A percentile compares a stretch with the other conserved stretches of the same genome.
These are phyloP conservation scores for Platysternon megacephalum DNA, from an alignment of 2,113 vertebrate species.

Conservation along the genomic window DNA sequence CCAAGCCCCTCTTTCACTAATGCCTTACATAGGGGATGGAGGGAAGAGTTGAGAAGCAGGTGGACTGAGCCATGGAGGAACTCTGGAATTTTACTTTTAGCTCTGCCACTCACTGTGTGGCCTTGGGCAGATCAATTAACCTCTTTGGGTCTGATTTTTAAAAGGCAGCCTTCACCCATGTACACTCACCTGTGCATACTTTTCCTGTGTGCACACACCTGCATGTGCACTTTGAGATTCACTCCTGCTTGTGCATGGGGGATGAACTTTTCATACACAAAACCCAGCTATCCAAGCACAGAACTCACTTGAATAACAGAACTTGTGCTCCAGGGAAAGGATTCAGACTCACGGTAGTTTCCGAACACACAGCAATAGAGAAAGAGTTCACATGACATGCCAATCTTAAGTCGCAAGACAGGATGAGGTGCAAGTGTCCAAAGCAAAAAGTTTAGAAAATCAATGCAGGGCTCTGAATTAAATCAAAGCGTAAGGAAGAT, in stretches of 20 bases:
- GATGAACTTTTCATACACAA: background rate
- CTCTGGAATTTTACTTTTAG: background rate
- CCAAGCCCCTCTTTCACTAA: background rate
- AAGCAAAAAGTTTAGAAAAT: background rate
- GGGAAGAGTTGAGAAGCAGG: background rate
- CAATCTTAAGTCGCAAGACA: background rate
- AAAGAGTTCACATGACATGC: background rate
- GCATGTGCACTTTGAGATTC: background rate
- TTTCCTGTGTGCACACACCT: background rate
- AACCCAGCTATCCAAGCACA: background rate
- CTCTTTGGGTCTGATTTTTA: background rate
- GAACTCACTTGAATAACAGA: background rate
- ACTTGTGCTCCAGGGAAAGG: background rate
- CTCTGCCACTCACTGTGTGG: background rate
- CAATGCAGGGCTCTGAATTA: background rate
- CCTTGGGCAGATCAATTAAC: background rate
- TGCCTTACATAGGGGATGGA: background rate
- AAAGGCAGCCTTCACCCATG: background rate
- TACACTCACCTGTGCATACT: background rate
- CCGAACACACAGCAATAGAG: background rate
- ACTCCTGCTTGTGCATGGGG: background rate
- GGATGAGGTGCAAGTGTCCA: rapidly evolving
- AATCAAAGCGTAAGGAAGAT: background rate
- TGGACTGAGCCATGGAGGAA: background rate
- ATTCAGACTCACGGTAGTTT: background rate